A percentile compares a stretch with the other conserved stretches of the same genome.
These are phyloP conservation scores for Ametastegia equiseti DNA, from an alignment of 2,888 invertebrate genomes.

Conservation along the genomic window DNA sequence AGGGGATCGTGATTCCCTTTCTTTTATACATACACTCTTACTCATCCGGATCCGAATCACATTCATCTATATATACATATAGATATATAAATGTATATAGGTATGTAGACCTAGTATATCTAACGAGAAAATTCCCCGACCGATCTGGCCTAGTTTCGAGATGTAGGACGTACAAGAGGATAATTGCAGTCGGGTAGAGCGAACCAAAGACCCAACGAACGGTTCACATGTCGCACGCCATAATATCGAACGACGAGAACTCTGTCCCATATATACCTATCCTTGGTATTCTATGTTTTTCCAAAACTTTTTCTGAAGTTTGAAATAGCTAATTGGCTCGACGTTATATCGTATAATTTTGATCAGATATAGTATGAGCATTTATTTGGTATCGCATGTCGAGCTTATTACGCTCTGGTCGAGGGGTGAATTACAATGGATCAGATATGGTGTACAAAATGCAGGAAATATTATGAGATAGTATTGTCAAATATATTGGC, in stretches of 20 bases:
- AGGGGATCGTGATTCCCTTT: constrained; percentile 10
- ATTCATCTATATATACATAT: constrained; percentile 2
- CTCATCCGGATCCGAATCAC: background rate
- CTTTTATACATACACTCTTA: too few species aligned
- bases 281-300: background rate
- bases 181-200: constrained; percentile 59
- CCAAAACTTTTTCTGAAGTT: background rate
- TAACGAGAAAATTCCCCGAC: constrained; percentile 17
- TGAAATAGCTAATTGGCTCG: background rate
- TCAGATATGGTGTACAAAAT: too few species aligned
- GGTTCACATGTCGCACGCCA: constrained; percentile 37
- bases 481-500: too few species aligned
- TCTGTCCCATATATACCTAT: constrained; percentile 17
- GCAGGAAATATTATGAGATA: too few species aligned
- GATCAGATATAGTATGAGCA: background rate
- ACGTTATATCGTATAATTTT: background rate
- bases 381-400: too few species aligned
- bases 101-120: too few species aligned
- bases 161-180: constrained; percentile 60
- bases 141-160: constrained; percentile 59
- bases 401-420: too few species aligned
- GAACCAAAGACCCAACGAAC: constrained; percentile 57
- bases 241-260: constrained; percentile 28
- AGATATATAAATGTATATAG: too few species aligned
- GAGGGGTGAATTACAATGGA: too few species aligned